Percentiles rank a stretch among this genome's conserved stretches.
Evolutionary conservation across 2,797 vertebrate genomes (phyloP).

Genomic region (Gallirallus australis): DNA sequence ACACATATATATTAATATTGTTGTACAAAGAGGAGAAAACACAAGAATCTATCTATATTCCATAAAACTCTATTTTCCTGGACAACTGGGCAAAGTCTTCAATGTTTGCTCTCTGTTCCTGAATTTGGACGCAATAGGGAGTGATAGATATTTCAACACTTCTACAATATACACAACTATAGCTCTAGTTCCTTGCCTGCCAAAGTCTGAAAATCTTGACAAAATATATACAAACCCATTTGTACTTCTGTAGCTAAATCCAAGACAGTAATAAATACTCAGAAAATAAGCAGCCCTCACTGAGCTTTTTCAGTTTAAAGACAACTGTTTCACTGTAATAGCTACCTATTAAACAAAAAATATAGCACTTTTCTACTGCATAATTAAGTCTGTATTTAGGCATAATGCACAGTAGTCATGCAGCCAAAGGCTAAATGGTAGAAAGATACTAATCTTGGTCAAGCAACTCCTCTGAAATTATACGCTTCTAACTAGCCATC

Average conservation of each 20-base stretch:
- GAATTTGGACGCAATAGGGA: not conserved
- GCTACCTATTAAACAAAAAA: slow-evolving; percentile 13
- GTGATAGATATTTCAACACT: not conserved
- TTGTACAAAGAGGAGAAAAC: not conserved
- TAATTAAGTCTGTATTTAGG: slow-evolving; percentile 57
- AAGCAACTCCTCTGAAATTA: slow-evolving; percentile 56
- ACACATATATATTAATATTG: not conserved
- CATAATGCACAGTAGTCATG: not conserved
- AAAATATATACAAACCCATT: not conserved
- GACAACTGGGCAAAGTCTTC: not conserved
- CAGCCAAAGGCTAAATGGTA: not conserved
- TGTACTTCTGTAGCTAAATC: not conserved
- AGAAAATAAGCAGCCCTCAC: not conserved
- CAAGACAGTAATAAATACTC: not conserved
- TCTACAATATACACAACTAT: not conserved
- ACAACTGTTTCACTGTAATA: not conserved
- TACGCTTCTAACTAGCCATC: slow-evolving; percentile 3
- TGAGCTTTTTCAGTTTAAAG: not conserved
- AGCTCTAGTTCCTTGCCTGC: not conserved
- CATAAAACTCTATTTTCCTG: not conserved
- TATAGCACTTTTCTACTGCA: not conserved
- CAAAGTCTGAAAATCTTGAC: not conserved
- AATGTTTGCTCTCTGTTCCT: not conserved
- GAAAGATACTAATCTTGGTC: slow-evolving; percentile 49
- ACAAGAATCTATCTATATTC: not conserved